phyloP scores from a whole-genome alignment of 2,113 vertebrate genomes.

The Lampris incognitus region DNA sequence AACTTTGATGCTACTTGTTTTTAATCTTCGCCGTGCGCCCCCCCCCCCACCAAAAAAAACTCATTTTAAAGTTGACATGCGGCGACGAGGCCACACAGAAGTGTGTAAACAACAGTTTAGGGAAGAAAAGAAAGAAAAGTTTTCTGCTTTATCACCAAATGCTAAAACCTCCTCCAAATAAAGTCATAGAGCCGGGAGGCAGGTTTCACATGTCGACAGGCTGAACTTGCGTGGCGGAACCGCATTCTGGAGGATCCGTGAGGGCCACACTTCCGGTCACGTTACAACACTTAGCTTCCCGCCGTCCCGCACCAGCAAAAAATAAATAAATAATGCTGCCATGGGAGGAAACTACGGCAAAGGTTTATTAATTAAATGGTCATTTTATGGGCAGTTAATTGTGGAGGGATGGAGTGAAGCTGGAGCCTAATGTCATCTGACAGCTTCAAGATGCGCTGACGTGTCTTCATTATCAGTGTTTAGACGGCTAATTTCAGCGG shows the following conservation, averaged over 20 bases:
- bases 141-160: neutral
- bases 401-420: conserved; percentile 45
- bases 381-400: conserved; percentile 51
- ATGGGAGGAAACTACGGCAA: conserved; percentile 15
- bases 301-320: conserved; percentile 13
- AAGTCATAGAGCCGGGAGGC: neutral
- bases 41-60: conserved; percentile 21
- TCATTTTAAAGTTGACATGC: conserved; percentile 51
- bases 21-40: conserved; percentile 60
- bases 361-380: conserved; percentile 29
- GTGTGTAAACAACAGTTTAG: conserved; percentile 23
- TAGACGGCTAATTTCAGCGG: conserved; percentile 58
- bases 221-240: neutral
- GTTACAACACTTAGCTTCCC: neutral
- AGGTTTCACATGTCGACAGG: neutral
- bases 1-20: conserved; percentile 72
- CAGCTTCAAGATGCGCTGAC: conserved; percentile 61
- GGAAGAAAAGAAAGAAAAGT: neutral
- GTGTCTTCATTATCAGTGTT: conserved; percentile 59
- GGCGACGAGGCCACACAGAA: conserved; percentile 45
- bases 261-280: too few relatives aligned
- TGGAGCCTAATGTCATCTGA: conserved; percentile 59
- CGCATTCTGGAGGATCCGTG: too few relatives aligned
- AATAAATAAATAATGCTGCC: neutral
- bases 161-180: neutral